A percentile compares a stretch with the other conserved stretches of the same genome.
Conservation (phyloP, 2,888 invertebrate species). For the Marronus borbonicus region DNA sequence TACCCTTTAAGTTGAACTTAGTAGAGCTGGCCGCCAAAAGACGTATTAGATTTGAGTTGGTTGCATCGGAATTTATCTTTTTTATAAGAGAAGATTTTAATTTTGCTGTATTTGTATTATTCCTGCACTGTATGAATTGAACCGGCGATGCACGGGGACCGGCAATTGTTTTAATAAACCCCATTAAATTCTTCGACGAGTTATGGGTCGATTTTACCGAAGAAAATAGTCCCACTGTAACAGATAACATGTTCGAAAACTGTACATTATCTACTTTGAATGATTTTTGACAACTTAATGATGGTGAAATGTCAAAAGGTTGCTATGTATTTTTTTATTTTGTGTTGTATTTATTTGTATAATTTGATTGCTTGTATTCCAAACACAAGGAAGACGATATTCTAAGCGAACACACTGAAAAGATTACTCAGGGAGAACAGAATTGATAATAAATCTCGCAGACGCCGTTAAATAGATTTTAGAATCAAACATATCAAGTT, state of each 20-base stretch:
- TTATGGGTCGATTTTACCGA: no score
- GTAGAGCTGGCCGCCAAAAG: background rate
- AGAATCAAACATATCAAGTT: no score
- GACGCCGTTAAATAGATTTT: no score
- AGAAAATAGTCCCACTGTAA: background rate
- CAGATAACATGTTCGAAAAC: background rate
- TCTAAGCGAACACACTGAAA: no score
- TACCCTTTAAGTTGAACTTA: background rate
- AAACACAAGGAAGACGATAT: no score
- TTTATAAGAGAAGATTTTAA: background rate
- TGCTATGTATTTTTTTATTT: constrained; percentile 20
- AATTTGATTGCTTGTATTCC: no score
- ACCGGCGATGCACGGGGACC: background rate
- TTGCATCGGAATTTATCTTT: background rate
- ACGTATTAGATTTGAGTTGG: background rate
- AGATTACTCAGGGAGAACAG: no score
- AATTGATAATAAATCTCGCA: no score
- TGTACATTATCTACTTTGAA: no score
- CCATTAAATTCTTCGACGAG: background rate
- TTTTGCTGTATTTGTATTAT: background rate
- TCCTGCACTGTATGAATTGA: background rate
- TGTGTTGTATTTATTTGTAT: no score
- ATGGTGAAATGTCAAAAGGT: no score
- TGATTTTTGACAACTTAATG: no score
- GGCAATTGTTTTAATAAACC: background rate